Base-by-base conservation (phyloP, 2,113 vertebrate species). In the Leucopsar rothschildi region DNA sequence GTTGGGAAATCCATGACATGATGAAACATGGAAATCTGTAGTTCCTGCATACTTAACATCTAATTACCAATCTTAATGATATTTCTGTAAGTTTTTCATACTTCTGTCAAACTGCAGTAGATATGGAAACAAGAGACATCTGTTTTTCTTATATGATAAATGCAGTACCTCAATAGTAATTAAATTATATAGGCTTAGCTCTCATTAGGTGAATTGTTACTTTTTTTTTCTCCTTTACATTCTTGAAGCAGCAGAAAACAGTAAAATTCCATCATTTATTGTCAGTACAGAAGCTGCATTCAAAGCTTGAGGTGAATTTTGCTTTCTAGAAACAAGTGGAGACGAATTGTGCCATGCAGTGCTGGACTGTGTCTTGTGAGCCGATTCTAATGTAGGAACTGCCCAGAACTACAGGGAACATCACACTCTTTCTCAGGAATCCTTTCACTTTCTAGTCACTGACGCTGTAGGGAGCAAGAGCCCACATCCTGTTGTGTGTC, bases 81-180 rank as follows among this genome's bases (percentile, higher is more conserved):
- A 15, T 10, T 91, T 88, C 47, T 76, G 29, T 82, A 12, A 7
- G 29, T 25, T 90, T 60, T 25, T 72, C 1, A 0, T 80, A 11
- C 33, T 93, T 93, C 25, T 95, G 94, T 96, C 90, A 97, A 95
- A 69, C 70, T 81, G 80, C 73, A 82, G 61, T 86, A 87, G 96
- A 85, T 93, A 4, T 49, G 68, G 91, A 86, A 97, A 88, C 29
- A 81, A 66, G 57, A 19, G 42, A 92, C 2, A 39, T n/a, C 70
- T 95, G 35, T 60, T 92, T 93, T 80, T 91, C 53, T 82, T 64
- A 40, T 42, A 78, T 55, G 59, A 61, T 95, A 92, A 53, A 97
- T 94, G 90, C 90, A 88, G 42, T 93, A 73, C 94, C 95, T 98
- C 87, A 93, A 79, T 98, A 98, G 93, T 84, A 82, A 61, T 94